Conservation (phyloP, 2,113 vertebrate species). For the Grus americana region DNA sequence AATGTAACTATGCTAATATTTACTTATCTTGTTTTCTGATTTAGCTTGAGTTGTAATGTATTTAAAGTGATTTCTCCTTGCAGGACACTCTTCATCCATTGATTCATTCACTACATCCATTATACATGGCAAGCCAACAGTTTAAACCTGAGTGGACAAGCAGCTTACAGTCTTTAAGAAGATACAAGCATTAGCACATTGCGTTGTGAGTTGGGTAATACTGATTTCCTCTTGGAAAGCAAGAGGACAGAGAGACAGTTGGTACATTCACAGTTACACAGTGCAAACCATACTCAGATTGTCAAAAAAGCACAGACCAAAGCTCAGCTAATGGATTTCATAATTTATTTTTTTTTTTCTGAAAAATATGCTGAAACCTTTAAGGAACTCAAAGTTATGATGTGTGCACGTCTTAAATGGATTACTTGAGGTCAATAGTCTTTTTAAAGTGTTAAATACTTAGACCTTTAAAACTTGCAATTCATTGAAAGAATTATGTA, state of each 20-base stretch:
- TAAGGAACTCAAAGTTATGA: neutral
- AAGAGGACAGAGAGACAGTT: neutral
- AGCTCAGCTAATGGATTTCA: neutral
- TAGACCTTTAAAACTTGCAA: neutral
- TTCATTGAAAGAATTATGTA: neutral
- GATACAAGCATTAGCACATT: neutral
- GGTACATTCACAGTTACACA: neutral
- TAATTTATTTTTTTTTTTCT: neutral
- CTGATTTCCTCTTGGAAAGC: neutral
- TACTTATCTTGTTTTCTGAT: neutral
- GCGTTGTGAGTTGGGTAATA: neutral
- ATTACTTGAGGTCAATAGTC: neutral
- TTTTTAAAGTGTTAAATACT: conserved; percentile 21
- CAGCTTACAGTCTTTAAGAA: neutral
- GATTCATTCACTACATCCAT: neutral
- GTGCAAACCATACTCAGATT: neutral
- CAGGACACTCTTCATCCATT: neutral
- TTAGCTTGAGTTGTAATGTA: neutral
- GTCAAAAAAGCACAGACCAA: neutral
- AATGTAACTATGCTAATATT: neutral
- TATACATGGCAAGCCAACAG: neutral
- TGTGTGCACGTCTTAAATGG: neutral
- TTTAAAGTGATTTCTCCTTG: neutral
- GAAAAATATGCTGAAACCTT: neutral
- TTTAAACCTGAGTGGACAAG: neutral